Base-by-base conservation (phyloP, 92 coral and sea anemone genomes). In the Siderastrea radians region DNA sequence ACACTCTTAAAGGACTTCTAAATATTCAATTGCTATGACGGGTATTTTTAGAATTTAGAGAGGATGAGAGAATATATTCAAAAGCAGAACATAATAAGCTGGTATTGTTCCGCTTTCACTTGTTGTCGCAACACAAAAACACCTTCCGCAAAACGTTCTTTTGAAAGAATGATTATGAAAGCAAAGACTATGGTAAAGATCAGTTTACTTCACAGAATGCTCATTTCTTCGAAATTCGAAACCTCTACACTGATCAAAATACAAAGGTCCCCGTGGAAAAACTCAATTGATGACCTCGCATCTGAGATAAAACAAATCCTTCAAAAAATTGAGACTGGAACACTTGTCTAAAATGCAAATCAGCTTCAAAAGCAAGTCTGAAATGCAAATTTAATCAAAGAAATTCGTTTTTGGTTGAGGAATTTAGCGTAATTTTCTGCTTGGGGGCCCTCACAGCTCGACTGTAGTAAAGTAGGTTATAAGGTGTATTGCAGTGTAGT, bases 291-390 rank as follows among this genome's bases (percentile, higher is more conserved):
- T 70, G 86, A 81, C 77, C 86, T 81, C 10, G 43, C 45, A 81
- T 69, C 52, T 60, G 65, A 57, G 86, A 81, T 69, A 81, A 81
- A 81, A 81, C 77, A 81, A 69, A 81, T 81, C 63, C 86, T 69
- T 81, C 77, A 69, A 43, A 68, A 44, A 46, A 81, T 54, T 47
- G 75, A 53, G 55, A 58, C 77, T n/a, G 17, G n/a, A 69, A 70
- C 86, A 81, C 86, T 69, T 52, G 59, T 73, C 86, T 6, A 81
- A 80, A 80, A 81, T 81, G 86, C 86, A 81, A 81, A 81, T 81
- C 77, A 55, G 72, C 77, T 74, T 13, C 55, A 71, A 66, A 67
- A 38, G 74, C 7, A 12, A n/a, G 77, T 44, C 77, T 44, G 68
- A 48, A 47, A 81, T 81, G 86, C 77, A 81, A 81, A 81, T 81